A percentile compares a stretch with the other conserved stretches of the same genome.
Conservation (phyloP, 2,888 invertebrate genomes). For the Andrena chrysosceles region DNA sequence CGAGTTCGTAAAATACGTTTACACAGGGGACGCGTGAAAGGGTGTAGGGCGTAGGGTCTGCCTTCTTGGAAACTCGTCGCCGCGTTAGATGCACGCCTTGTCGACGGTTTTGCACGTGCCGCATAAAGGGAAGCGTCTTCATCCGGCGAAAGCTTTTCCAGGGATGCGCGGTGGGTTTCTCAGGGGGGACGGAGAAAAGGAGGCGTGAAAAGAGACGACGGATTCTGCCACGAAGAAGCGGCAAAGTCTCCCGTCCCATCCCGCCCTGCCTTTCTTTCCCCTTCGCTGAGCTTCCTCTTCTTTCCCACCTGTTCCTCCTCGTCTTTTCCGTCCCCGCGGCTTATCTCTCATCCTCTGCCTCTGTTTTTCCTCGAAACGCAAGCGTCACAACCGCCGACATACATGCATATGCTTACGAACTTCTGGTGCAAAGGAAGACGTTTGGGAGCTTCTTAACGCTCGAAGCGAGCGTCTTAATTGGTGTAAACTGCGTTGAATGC, state of each 20-base stretch:
- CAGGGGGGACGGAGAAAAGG: conserved; percentile 41
- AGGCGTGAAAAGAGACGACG: conserved; percentile 63
- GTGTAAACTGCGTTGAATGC: neutral
- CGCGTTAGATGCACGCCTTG: conserved; percentile 49
- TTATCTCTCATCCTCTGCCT: conserved; percentile 1
- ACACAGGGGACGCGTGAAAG: conserved; percentile 35
- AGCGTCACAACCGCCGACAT: neutral
- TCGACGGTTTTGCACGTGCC: conserved; percentile 66
- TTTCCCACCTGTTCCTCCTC: conserved; percentile 11
- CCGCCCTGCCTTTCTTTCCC: conserved; percentile 18
- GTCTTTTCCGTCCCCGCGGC: neutral
- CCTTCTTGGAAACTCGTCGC: conserved; percentile 59
- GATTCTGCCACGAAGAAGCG: conserved; percentile 65
- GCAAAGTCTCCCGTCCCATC: conserved; percentile 62
- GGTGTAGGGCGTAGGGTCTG: conserved; percentile 17
- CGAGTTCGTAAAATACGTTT: conserved; percentile 59
- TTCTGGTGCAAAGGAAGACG: neutral
- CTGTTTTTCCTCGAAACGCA: conserved; percentile 11
- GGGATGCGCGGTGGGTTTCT: conserved; percentile 56
- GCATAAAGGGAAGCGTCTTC: conserved; percentile 72
- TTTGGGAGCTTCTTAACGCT: conserved; percentile 13
- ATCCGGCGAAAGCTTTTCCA: conserved; percentile 69
- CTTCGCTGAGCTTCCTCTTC: conserved; percentile 15
- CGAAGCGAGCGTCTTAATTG: conserved; percentile 12
- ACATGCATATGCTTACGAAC: conserved; percentile 25